These are phyloP conservation scores for Cyanistes caeruleus DNA, from an alignment of 2,113 vertebrate species.

Conservation along the genomic window DNA sequence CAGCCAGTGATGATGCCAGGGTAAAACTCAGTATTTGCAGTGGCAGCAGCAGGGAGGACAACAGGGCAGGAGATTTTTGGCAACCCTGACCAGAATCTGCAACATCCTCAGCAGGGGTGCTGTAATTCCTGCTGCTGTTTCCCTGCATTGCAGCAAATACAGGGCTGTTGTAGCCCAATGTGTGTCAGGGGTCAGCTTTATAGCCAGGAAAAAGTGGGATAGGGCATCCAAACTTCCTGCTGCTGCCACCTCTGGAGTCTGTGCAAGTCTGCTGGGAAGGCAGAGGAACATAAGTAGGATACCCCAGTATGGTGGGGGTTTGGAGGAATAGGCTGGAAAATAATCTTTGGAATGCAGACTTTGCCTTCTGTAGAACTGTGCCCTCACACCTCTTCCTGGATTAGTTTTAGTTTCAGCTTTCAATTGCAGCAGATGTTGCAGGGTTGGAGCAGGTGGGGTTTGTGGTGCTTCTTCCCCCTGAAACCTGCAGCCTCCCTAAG, in stretches of 20 bases:
- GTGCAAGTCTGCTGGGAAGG: background rate
- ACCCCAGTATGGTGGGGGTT: background rate
- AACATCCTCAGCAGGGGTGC: rapidly evolving
- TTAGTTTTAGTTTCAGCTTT: background rate
- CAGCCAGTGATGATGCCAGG: background rate
- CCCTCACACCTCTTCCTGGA: background rate
- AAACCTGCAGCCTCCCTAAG: background rate
- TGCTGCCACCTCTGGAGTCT: background rate
- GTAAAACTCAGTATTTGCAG: background rate
- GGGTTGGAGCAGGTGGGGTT: background rate
- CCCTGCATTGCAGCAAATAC: background rate
- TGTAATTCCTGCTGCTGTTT: background rate
- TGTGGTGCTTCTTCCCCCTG: background rate
- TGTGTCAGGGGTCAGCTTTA: rapidly evolving
- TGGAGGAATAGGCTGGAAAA: background rate
- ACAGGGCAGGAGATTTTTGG: background rate
- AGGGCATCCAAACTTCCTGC: background rate
- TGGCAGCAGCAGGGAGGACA: background rate
- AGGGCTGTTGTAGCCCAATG: rapidly evolving
- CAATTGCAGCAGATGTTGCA: background rate
- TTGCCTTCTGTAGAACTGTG: background rate
- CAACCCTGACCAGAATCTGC: background rate
- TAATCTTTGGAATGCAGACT: background rate
- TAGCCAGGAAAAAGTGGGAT: background rate
- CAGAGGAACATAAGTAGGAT: background rate